These are phyloP conservation scores for Paramormyrops hopkinsi DNA, from an alignment of 2,797 vertebrate species.

Conservation along the genomic window DNA sequence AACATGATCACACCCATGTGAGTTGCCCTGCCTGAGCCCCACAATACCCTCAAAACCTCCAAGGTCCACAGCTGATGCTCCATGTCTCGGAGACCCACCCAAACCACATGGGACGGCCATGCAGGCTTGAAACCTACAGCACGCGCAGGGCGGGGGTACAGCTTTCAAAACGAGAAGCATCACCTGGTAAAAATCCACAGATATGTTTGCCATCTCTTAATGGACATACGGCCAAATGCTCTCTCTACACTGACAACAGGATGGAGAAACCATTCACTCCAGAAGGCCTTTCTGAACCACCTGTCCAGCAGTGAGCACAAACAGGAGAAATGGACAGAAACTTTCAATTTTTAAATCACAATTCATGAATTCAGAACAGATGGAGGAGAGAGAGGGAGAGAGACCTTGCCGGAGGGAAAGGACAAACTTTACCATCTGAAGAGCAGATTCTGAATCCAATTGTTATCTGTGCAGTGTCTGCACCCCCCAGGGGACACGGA, in stretches of 20 bases:
- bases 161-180: neutral
- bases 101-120: neutral
- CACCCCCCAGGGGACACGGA: neutral
- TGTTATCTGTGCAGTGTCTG: neutral
- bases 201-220: too few relatives aligned
- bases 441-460: neutral
- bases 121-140: neutral
- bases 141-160: neutral
- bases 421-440: slow-evolving; percentile 5
- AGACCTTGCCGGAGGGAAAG: slow-evolving; percentile 13
- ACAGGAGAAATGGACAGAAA: neutral
- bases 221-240: neutral
- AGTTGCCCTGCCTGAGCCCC: neutral
- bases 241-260: neutral
- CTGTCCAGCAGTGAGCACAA: neutral
- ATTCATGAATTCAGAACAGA: slow-evolving; percentile 18
- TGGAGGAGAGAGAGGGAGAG: neutral
- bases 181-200: neutral
- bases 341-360: neutral
- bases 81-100: neutral
- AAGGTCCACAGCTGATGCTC: neutral
- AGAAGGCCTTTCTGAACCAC: neutral
- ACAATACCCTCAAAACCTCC: neutral
- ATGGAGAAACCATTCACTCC: neutral
- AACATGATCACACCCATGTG: neutral